Evolutionary conservation across 2,113 vertebrate genomes (phyloP), one percentile per base, ranked within the genome.

Genomic region (Oryctolagus cuniculus): DNA sequence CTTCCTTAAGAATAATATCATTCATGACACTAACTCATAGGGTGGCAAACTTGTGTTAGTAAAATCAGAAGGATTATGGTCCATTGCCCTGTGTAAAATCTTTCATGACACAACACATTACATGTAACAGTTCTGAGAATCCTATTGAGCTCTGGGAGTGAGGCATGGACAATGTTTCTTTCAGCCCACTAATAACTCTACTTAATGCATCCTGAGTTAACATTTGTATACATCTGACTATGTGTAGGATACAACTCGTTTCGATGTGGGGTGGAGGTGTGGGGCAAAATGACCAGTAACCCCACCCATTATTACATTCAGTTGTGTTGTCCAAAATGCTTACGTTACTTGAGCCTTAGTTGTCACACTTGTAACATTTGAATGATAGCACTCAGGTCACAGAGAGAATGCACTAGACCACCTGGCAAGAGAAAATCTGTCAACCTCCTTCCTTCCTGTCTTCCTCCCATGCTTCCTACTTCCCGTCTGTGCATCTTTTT

Each of bases 141-240:
- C n/a, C 78, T 24, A 17, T 1, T 5, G 34, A 66, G 7, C 11
- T 53, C 16, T 1, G 8, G 44, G 8, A 36, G 53, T 8, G 11
- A 38, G 31, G 69, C 3, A 1, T 2, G 38, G 51, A 69, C 51
- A 22, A 11, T 3, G 15, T 31, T 79, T 66, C 83, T 51, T 2
- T 1, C 1, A 36, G 19, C 24, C 10, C 58, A 31, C 44, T 51
- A 44, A 53, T 29, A 9, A 21, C 51, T 25, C 6, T n/a, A 10
- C 0, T 5, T 10, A 27, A 9, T 34, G 24, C 25, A 16, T 10
- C 31, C 10, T 0, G 17, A n/a, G 10, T 21, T 17, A 29, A 19
- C 21, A 1, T 6, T 22, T 19, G 8, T 55, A 38, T 51, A 27
- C 19, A 49, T 24, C 1, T 24, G 44, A 51, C n/a, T 10, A 15